Conservation (phyloP, 2,888 invertebrate genomes). For the Blera fallax region DNA sequence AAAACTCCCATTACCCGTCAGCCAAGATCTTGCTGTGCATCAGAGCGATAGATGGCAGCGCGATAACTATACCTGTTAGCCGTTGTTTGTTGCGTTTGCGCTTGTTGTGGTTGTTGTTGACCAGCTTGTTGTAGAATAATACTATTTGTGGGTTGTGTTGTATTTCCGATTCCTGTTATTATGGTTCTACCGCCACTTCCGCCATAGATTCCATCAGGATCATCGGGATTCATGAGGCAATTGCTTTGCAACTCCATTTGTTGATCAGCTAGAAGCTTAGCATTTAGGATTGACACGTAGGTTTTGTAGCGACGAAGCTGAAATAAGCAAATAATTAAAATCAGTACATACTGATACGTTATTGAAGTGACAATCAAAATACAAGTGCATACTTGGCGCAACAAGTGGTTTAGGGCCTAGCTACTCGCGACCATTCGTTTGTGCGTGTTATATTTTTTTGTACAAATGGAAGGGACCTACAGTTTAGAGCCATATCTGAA, state of each 20-base stretch:
- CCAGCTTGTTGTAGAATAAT: constrained; percentile 76
- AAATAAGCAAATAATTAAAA: constrained; percentile 73
- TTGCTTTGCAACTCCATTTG: constrained; percentile 80
- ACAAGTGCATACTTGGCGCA: neutral
- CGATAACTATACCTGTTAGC: constrained; percentile 87
- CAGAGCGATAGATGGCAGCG: constrained; percentile 86
- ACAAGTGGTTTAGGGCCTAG: no score
- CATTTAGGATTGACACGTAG: constrained; percentile 89
- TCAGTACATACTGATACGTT: neutral
- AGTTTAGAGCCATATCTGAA: no score
- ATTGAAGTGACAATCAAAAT: neutral
- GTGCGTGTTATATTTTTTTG: no score
- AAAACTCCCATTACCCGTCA: constrained; percentile 92
- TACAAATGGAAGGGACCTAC: no score
- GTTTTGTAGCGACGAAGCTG: constrained; percentile 93
- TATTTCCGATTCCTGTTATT: constrained; percentile 68
- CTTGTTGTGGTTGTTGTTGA: constrained; percentile 61
- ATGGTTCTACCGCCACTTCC: constrained; percentile 52
- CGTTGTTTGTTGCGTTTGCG: constrained; percentile 77
- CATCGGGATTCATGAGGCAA: constrained; percentile 82
- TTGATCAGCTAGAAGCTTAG: constrained; percentile 83
- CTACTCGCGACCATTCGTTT: no score
- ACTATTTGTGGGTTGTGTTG: constrained; percentile 78
- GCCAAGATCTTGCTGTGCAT: constrained; percentile 86
- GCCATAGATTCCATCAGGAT: constrained; percentile 77